Evolutionary conservation across 2,113 vertebrate species (phyloP).

Genomic region (Xiphophorus maculatus): DNA sequence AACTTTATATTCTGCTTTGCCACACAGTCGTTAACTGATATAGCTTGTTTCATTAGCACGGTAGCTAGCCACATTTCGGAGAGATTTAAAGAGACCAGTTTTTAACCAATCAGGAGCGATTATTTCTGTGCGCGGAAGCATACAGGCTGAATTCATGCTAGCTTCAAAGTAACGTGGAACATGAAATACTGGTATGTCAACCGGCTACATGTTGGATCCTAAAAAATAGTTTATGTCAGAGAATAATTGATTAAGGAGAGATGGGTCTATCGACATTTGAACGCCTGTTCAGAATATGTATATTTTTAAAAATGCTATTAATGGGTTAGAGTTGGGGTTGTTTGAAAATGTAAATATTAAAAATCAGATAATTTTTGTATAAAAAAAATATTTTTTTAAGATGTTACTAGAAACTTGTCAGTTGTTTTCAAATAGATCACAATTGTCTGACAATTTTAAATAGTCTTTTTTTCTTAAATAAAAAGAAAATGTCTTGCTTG

Average conservation of each 20-base stretch:
- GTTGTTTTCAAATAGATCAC: too few species aligned
- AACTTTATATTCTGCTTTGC: background rate
- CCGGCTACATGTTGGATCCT: background rate
- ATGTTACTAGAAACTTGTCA: too few species aligned
- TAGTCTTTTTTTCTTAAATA: too few species aligned
- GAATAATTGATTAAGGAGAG: background rate
- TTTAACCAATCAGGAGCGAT: conserved; percentile 36
- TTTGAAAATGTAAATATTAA: too few species aligned
- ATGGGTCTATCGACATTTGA: too few species aligned
- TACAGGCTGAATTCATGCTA: background rate
- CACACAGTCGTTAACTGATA: background rate
- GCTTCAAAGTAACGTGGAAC: background rate
- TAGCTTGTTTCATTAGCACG: conserved; percentile 11
- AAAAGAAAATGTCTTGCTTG: too few species aligned
- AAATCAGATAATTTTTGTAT: too few species aligned
- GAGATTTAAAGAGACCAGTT: conserved; percentile 25
- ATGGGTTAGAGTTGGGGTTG: too few species aligned
- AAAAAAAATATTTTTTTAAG: too few species aligned
- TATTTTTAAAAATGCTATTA: too few species aligned
- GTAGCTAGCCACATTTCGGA: conserved; percentile 4
- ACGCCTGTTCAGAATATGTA: too few species aligned
- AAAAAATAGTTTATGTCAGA: background rate
- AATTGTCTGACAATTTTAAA: too few species aligned
- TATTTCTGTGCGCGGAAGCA: background rate
- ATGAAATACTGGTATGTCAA: background rate